phyloP scores from a whole-genome alignment of 2,888 invertebrate genomes.

The Chesias legatella region DNA sequence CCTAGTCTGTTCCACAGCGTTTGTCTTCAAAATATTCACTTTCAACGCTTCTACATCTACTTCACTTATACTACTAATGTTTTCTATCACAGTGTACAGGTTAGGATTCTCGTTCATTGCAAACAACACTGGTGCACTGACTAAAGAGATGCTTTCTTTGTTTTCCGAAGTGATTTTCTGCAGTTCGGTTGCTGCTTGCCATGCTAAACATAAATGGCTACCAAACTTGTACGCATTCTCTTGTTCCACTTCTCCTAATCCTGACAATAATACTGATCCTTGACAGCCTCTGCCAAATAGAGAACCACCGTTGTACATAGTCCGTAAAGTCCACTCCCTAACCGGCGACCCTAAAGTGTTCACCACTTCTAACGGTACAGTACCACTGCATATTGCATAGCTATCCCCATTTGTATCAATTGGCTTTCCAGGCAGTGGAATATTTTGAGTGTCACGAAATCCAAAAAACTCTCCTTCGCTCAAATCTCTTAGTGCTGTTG shows the following conservation, averaged over 20 bases:
- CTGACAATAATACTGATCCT: constrained; percentile 87
- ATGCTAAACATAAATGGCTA: constrained; percentile 88
- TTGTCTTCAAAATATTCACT: constrained; percentile 56
- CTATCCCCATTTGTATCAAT: constrained; percentile 38
- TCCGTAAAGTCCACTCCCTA: constrained; percentile 86
- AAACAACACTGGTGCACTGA: constrained; percentile 91
- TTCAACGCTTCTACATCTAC: constrained; percentile 80
- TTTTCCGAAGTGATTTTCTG: constrained; percentile 76
- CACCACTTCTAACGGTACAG: constrained; percentile 58
- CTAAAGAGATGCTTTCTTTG: constrained; percentile 82
- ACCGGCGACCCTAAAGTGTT: constrained; percentile 78
- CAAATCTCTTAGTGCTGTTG: constrained; percentile 88
- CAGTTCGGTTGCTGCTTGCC: constrained; percentile 83
- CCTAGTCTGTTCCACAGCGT: constrained; percentile 59
- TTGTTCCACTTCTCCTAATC: constrained; percentile 83
- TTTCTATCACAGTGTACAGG: constrained; percentile 79
- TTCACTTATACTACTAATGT: constrained; percentile 79
- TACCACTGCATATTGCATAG: constrained; percentile 56
- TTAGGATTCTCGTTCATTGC: constrained; percentile 87
- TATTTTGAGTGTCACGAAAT: constrained; percentile 86
- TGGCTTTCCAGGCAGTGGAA: constrained; percentile 85
- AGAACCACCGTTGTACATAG: constrained; percentile 85
- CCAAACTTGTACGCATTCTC: constrained; percentile 89
- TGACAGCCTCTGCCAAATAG: constrained; percentile 88
- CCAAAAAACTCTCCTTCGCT: constrained; percentile 91